phyloP scores from a whole-genome alignment of 2,888 invertebrate species.

The Stenodema calcarata region DNA sequence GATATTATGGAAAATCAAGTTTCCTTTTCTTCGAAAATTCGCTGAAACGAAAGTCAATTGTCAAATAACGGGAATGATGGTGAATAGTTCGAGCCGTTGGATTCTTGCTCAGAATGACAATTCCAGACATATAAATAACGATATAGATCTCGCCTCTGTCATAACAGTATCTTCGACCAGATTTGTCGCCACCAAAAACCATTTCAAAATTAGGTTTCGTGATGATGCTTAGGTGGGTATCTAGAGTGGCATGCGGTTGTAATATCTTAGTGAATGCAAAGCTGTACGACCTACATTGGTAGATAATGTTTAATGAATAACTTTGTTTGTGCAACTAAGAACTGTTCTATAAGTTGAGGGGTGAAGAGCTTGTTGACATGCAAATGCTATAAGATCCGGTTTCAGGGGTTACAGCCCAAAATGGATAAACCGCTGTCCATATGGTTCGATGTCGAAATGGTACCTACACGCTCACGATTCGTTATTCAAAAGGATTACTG shows the following conservation, averaged over 20 bases:
- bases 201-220: no score
- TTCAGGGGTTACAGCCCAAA: background rate
- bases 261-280: background rate
- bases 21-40: no score
- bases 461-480: background rate
- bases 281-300: background rate
- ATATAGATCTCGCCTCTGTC: no score
- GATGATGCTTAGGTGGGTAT: no score
- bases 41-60: no score
- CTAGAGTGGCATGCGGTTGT: background rate
- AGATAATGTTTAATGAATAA: background rate
- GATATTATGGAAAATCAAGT: no score
- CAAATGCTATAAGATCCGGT: background rate
- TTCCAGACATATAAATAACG: no score
- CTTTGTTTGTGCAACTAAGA: background rate
- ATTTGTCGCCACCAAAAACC: no score
- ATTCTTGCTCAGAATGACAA: no score
- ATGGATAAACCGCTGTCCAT: constrained; percentile 2
- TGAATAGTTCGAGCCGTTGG: no score
- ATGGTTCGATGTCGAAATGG: background rate
- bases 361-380: background rate
- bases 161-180: no score
- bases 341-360: background rate
- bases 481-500: background rate
- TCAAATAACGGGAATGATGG: no score